These are phyloP conservation scores for Diarsia mendica DNA, from an alignment of 2,888 invertebrate species.

Conservation along the genomic window DNA sequence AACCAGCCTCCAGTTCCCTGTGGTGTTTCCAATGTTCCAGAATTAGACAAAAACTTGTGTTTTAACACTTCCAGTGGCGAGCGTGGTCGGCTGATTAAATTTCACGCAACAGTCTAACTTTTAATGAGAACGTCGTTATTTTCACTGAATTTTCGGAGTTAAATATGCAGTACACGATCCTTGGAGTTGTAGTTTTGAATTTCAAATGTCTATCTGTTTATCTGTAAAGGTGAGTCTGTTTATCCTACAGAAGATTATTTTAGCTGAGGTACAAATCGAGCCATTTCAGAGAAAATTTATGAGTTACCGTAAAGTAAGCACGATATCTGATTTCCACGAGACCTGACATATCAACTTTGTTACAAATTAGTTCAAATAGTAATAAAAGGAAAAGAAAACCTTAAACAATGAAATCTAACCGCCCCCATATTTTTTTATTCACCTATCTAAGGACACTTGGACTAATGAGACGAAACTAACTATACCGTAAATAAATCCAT, in stretches of 20 bases:
- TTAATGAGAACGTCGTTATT: slow-evolving; percentile 74
- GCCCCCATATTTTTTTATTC: too few species aligned
- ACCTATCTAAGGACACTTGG: too few species aligned
- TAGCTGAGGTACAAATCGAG: too few species aligned
- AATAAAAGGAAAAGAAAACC: too few species aligned
- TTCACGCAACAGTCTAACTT: slow-evolving; percentile 71
- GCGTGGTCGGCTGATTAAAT: slow-evolving; percentile 70
- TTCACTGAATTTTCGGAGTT: slow-evolving; percentile 56
- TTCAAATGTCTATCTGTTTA: slow-evolving; percentile 22
- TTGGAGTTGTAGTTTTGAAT: slow-evolving; percentile 36
- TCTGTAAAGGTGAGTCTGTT: background rate
- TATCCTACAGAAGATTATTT: background rate
- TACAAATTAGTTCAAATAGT: slow-evolving; percentile 4
- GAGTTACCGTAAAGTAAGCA: too few species aligned
- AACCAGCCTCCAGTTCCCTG: background rate
- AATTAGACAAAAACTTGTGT: slow-evolving; percentile 29
- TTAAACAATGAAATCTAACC: too few species aligned
- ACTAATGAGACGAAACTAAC: too few species aligned
- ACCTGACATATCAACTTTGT: background rate
- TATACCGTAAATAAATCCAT: too few species aligned
- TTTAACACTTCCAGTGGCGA: slow-evolving; percentile 40
- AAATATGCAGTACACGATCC: slow-evolving; percentile 44
- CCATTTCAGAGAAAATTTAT: background rate
- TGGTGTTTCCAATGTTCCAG: background rate
- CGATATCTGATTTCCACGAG: background rate